Conservation (phyloP, 2,888 invertebrate species). For the Drosophila melanosoma region DNA sequence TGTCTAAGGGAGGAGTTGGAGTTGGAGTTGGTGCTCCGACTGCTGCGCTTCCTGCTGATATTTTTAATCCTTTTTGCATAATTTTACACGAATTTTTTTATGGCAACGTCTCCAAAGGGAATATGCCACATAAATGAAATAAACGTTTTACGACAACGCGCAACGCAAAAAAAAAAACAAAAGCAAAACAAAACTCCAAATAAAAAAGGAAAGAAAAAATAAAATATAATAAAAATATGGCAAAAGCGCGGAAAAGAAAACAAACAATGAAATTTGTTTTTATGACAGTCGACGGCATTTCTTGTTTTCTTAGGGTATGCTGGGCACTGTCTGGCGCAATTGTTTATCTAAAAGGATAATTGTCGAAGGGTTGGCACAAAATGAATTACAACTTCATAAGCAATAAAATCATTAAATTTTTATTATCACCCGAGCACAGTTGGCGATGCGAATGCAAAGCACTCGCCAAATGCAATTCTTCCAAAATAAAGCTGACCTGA, state of each 20-base stretch:
- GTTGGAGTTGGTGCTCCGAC: constrained; percentile 1
- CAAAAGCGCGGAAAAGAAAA: constrained; percentile 73
- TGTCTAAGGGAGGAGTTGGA: constrained; percentile 18
- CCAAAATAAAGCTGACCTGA: constrained; percentile 38
- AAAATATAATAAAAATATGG: constrained; percentile 52
- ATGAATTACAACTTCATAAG: constrained; percentile 79
- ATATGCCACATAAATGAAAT: constrained; percentile 78
- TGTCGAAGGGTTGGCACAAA: constrained; percentile 71
- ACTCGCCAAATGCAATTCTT: constrained; percentile 32
- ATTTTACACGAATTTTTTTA: constrained; percentile 73
- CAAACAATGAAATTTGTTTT: constrained; percentile 70
- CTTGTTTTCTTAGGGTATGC: constrained; percentile 48
- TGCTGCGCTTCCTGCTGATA: constrained; percentile 55
- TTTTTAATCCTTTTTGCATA: constrained; percentile 79
- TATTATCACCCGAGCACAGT: constrained; percentile 60
- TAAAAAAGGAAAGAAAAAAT: constrained; percentile 34
- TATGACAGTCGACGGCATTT: constrained; percentile 50
- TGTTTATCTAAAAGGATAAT: constrained; percentile 78
- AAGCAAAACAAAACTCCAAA: constrained; percentile 25
- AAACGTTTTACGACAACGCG: constrained; percentile 74
- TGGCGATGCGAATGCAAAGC: constrained; percentile 7
- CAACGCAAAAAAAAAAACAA: constrained; percentile 25
- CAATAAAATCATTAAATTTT: constrained; percentile 79
- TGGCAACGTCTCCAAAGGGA: constrained; percentile 70
- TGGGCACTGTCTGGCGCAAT: constrained; percentile 54